These are phyloP conservation scores for Mixornis gularis DNA, from an alignment of 2,113 vertebrate species.

Conservation along the genomic window DNA sequence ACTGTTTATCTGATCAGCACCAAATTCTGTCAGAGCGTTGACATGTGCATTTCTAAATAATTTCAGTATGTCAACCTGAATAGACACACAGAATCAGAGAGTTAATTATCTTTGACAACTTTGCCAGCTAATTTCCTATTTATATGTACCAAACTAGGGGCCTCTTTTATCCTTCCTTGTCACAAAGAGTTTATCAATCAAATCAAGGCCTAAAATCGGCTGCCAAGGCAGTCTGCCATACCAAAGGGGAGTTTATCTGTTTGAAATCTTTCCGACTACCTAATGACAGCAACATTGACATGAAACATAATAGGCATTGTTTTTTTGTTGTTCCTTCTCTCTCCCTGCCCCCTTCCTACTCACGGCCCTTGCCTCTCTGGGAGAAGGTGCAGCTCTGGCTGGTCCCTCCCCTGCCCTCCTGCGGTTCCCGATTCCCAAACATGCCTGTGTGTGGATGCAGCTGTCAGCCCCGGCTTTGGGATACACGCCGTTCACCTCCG, in stretches of 20 bases:
- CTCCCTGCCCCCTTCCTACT: neutral
- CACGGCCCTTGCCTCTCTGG: neutral
- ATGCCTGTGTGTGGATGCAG: slow-evolving; percentile 35
- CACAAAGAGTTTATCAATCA: slow-evolving; percentile 88
- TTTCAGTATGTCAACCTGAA: slow-evolving; percentile 92
- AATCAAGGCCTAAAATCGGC: slow-evolving; percentile 80
- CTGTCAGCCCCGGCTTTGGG: slow-evolving; percentile 56
- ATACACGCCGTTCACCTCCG: slow-evolving; percentile 26
- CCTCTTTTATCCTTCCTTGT: slow-evolving; percentile 82
- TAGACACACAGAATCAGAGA: slow-evolving; percentile 83
- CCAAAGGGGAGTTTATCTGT: slow-evolving; percentile 80
- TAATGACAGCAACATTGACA: slow-evolving; percentile 77
- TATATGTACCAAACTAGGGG: slow-evolving; percentile 83
- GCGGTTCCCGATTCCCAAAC: neutral
- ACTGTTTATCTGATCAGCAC: slow-evolving; percentile 92
- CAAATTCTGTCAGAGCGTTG: slow-evolving; percentile 86
- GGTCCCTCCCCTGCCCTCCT: neutral
- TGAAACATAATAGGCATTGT: slow-evolving; percentile 70
- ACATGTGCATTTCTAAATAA: slow-evolving; percentile 87
- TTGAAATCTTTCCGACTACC: slow-evolving; percentile 72
- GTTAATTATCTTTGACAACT: slow-evolving; percentile 97
- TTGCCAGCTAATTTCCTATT: slow-evolving; percentile 92
- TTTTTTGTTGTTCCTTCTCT: slow-evolving; percentile 37
- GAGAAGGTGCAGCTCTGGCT: neutral
- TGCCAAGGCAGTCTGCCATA: slow-evolving; percentile 75